Evolutionary conservation across 2,797 vertebrate species (phyloP), one percentile per base, ranked within the genome.

Genomic region (Labroides dimidiatus): DNA sequence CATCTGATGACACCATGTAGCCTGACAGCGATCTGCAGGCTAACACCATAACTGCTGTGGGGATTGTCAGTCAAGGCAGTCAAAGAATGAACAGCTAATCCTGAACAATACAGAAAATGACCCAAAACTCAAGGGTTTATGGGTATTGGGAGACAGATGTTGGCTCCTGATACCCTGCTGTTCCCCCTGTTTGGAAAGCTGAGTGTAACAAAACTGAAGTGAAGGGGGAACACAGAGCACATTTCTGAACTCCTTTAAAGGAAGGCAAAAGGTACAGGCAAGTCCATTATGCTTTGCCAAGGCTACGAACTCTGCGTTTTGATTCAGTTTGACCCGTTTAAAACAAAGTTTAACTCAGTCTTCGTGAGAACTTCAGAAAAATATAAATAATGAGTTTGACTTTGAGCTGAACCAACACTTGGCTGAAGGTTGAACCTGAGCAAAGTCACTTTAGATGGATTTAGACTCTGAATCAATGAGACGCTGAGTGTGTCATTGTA

Each of bases 121-220:
- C 64, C 57, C 57, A 36, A 59, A 66, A 71, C 54, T 52, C 49
- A 7, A 14, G 68, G 63, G 45, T 64, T 73, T 69, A 43, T 58
- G 68, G 64, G 61, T 48, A 10, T 2, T 3, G 45, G 50, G 47
- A 78, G 79, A 63, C 81, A 79, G 82, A 84, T 69, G 77, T 79
- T 73, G 73, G 56, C 24, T 41, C 72, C 56, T 53, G 74, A 52
- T 72, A 64, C 55, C 50, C 45, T 50, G 16, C 17, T 6, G 14
- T 64, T 77, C 19, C 56, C 78, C 59, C 16, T 24, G 52, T 75
- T 58, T 59, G 63, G 72, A 79, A 52, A 82, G 59, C 64, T 17
- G 44, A 65, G 45, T 42, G 15, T 49, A 47, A 59, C 62, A 69
- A 33, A 74, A 45, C 23, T 37, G 54, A 82, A 56, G 19, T 6